These are phyloP conservation scores for Monopterus albus DNA, from an alignment of 2,113 vertebrate species.

Conservation along the genomic window DNA sequence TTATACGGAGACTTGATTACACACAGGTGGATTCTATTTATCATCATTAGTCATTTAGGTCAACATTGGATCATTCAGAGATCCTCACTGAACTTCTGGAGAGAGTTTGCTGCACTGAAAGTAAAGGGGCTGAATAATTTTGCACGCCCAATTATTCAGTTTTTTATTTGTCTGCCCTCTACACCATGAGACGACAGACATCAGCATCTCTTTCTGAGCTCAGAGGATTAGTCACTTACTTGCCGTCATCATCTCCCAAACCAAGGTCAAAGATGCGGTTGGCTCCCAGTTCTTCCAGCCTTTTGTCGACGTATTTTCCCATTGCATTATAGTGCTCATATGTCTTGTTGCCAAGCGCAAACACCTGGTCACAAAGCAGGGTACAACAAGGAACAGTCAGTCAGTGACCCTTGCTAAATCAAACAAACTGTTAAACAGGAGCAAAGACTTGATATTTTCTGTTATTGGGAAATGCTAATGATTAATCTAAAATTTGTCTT, in stretches of 20 bases:
- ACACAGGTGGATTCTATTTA: too few relatives aligned
- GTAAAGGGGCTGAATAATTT: too few relatives aligned
- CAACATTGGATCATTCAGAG: too few relatives aligned
- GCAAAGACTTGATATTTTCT: not conserved
- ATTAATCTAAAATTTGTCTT: not conserved
- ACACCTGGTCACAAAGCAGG: conserved; percentile 84
- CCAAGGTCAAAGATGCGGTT: conserved; percentile 95
- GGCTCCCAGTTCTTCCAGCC: conserved; percentile 91
- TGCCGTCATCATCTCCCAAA: conserved; percentile 93
- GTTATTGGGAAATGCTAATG: not conserved
- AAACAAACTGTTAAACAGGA: not conserved
- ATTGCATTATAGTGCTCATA: conserved; percentile 98
- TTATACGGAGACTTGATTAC: too few relatives aligned
- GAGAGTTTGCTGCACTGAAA: too few relatives aligned
- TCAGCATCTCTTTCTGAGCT: not conserved
- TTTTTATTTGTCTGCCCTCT: too few relatives aligned
- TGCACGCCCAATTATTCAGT: too few relatives aligned
- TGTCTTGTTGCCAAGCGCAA: conserved; percentile 96
- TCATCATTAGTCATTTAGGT: too few relatives aligned
- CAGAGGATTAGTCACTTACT: conserved; percentile 85
- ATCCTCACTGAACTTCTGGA: too few relatives aligned
- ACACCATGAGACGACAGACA: not conserved
- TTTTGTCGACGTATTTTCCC: conserved; percentile 96
- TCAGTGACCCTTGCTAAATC: not conserved
- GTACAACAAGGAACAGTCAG: not conserved